These are phyloP conservation scores for Phataginus tricuspis DNA, from an alignment of 2,797 vertebrate species.

Conservation along the genomic window DNA sequence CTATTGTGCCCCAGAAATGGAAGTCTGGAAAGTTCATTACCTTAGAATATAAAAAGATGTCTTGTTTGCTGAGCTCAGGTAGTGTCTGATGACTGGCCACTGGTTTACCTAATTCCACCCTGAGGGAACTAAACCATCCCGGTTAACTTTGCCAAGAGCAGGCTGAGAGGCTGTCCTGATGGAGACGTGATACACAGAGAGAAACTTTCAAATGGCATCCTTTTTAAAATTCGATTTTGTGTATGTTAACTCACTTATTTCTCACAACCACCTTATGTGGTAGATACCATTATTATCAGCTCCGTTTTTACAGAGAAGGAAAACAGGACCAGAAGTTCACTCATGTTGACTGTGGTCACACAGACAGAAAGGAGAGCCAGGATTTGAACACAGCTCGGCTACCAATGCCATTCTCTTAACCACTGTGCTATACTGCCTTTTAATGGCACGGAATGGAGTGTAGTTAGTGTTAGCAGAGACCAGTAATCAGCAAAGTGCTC, in stretches of 20 bases:
- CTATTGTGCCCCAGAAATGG: not conserved
- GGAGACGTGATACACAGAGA: not conserved
- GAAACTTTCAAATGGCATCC: not conserved
- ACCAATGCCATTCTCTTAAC: not conserved
- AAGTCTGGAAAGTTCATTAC: conserved; percentile 28
- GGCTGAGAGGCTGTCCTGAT: not conserved
- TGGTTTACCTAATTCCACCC: not conserved
- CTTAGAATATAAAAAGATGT: not conserved
- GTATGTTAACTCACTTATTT: not conserved
- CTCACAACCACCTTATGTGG: not conserved
- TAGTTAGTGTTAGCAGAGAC: not conserved
- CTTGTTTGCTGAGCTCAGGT: conserved; percentile 15
- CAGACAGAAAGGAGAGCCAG: not conserved
- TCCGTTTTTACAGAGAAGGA: not conserved
- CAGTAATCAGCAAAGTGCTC: not conserved
- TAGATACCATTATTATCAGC: not conserved
- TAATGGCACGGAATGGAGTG: not conserved
- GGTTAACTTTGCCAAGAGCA: not conserved
- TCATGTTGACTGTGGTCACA: not conserved
- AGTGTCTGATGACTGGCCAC: too few species aligned
- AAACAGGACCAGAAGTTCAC: too few species aligned
- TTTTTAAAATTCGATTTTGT: not conserved
- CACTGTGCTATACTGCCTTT: not conserved
- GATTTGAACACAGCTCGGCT: not conserved
- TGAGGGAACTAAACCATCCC: not conserved